Conservation (phyloP, 2,113 vertebrate species). For the Vidua macroura region DNA sequence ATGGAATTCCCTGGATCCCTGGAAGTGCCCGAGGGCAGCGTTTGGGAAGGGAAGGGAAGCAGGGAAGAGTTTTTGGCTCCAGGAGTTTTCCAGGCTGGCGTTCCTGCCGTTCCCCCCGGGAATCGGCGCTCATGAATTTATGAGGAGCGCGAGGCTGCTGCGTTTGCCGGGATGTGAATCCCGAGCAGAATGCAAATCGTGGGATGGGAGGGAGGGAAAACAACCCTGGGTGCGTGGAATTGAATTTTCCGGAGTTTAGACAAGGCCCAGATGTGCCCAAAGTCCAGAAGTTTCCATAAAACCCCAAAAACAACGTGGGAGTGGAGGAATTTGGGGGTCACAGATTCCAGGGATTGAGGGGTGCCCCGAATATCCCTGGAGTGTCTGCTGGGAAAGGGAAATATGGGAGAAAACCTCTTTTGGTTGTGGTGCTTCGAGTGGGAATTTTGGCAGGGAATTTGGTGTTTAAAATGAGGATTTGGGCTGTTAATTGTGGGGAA, state of each 20-base stretch:
- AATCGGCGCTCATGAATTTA: neutral
- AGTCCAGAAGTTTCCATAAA: neutral
- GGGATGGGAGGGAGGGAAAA: neutral
- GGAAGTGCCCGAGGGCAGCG: neutral
- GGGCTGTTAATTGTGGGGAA: too few relatives aligned
- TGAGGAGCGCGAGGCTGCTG: neutral
- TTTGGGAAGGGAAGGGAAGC: neutral
- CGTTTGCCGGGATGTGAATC: neutral
- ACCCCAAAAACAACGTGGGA: fast-evolving
- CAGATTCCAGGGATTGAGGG: neutral
- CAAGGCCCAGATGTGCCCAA: neutral
- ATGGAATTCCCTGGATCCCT: neutral
- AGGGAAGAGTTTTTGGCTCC: neutral
- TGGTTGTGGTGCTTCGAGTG: neutral
- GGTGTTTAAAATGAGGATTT: neutral
- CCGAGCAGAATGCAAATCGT: neutral
- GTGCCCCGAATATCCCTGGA: neutral
- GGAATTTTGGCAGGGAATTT: neutral
- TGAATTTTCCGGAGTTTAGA: neutral
- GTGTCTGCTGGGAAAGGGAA: neutral
- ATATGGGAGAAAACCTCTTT: fast-evolving
- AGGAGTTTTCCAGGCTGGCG: neutral
- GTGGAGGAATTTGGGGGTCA: neutral
- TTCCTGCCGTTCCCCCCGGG: neutral
- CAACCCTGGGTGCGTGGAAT: neutral